These are phyloP conservation scores for Larimichthys crocea DNA, from an alignment of 2,113 vertebrate genomes.

Conservation along the genomic window DNA sequence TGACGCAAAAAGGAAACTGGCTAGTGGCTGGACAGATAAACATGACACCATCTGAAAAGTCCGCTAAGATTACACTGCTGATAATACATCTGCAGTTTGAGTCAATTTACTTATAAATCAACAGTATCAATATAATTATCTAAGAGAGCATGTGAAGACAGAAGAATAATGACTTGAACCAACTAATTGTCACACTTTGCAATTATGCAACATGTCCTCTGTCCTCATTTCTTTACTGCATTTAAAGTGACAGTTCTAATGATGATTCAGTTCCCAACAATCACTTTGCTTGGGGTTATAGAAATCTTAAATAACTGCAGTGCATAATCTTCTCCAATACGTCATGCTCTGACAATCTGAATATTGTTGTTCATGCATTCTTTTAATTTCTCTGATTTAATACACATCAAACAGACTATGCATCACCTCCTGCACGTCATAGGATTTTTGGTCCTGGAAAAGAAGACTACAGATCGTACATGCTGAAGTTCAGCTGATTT, in stretches of 20 bases:
- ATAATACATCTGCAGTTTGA: no score
- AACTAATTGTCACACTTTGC: no score
- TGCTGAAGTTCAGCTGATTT: constrained; percentile 3
- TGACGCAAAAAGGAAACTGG: no score
- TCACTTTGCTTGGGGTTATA: background rate
- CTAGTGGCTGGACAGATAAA: no score
- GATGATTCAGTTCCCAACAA: background rate
- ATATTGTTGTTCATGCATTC: background rate
- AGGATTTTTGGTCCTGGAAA: background rate
- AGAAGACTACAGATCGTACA: background rate
- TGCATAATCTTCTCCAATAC: background rate
- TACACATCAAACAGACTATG: constrained; percentile 3
- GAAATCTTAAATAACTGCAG: background rate
- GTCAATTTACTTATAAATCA: no score
- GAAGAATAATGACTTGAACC: no score
- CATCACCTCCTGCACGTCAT: background rate
- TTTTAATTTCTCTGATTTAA: background rate
- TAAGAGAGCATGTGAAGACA: background rate
- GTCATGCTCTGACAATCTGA: no score
- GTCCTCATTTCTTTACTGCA: background rate
- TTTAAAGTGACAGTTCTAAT: background rate
- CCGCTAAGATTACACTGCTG: no score
- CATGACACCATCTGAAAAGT: no score
- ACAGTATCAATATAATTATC: no score
- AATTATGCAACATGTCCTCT: background rate